Evolutionary conservation across 1,140 invertebrate genomes (phyloP), one percentile per base, ranked within the genome.

Genomic region (Oncopodura yosiiana): DNA sequence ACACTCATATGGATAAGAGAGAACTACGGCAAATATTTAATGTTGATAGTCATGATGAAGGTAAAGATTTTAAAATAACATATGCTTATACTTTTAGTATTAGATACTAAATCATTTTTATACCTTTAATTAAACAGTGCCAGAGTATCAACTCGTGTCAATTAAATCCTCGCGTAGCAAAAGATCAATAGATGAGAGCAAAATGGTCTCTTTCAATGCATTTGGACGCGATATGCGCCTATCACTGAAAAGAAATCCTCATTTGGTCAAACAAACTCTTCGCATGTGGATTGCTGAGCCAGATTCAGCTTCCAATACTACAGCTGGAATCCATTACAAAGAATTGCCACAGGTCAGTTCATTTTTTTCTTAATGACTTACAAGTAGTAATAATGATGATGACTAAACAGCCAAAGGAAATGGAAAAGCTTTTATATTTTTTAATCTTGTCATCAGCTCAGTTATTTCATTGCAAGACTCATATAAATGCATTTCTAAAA

Each of bases 11-110:
- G 86, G 82, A 83, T 58, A 69, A 77, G 66, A 81, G 84, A 57
- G 84, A 90, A 74, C 74, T 87, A 67, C 74, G 79, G 66, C 79
- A 76, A 64, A 80, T 87, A 53, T 90, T 90, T 73, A 84, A 88
- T 70, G 83, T 86, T 46, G 82, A 83, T 55, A 74, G 77, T 67
- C 79, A 83, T 67, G 77, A 81, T 65, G 74, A 79, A 69, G 83
- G 79, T 81, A 73, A 78, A 67, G 62, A 19, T 32, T 34, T n/a
- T 9, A 34, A 9, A 34, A 34, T 9, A 9, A 34, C 30, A 8
- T 34, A n/a, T 34, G 30, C 19, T 23, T 12, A 41, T 21, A 0
- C 24, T 19, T 18, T 38, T 3, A 41, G 19, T 18, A 41, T 19
- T 5, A 41, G 19, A 23, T 21, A 23, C 38, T 23, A 41, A 44